These are phyloP conservation scores for Elephantulus edwardii DNA, from an alignment of 2,113 vertebrate species.

Conservation along the genomic window DNA sequence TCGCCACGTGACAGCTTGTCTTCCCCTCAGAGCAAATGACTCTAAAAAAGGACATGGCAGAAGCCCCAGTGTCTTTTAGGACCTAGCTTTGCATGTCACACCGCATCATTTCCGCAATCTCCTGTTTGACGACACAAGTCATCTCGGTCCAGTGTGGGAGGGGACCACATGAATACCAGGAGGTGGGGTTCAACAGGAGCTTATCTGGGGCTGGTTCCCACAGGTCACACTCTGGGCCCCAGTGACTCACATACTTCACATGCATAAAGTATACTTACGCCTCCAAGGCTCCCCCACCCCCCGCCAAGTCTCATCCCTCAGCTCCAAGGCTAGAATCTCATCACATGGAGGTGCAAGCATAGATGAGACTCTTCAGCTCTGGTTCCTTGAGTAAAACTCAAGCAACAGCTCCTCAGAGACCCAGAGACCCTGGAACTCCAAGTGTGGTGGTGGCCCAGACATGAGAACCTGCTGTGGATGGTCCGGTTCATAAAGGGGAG, in stretches of 20 bases:
- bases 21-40: slow-evolving; percentile 3
- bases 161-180: neutral
- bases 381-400: neutral
- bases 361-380: neutral
- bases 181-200: neutral
- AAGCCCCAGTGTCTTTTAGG: slow-evolving; percentile 18
- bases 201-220: neutral
- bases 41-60: slow-evolving; percentile 4
- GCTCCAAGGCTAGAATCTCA: neutral
- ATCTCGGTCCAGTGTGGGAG: neutral
- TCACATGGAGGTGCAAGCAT: neutral
- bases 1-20: neutral
- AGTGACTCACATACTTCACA: neutral
- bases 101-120: neutral
- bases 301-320: neutral
- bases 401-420: neutral
- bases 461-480: neutral
- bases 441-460: neutral
- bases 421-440: neutral
- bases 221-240: neutral
- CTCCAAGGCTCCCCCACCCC: neutral
- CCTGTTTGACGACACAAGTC: neutral
- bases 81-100: neutral
- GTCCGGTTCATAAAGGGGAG: neutral
- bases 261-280: neutral